Base-by-base conservation (phyloP, 2,113 vertebrate species). In the Mastomys coucha region DNA sequence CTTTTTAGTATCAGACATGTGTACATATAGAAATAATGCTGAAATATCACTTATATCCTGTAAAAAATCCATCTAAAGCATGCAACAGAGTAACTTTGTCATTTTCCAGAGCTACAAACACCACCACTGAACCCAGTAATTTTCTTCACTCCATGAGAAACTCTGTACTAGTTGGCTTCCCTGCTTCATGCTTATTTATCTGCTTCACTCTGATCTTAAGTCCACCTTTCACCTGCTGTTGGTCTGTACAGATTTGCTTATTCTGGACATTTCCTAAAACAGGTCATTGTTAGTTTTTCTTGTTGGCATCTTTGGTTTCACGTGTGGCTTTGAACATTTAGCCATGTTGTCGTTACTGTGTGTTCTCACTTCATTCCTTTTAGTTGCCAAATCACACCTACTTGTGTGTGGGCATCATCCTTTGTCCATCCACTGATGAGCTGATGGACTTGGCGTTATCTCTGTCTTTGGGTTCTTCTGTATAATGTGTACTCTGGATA, bases 121-220 rank as follows among this genome's bases (percentile, higher is more conserved):
- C 39, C 17, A n/a, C 19, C 3, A 17, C 28, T 49, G 36, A 77
- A 28, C 69, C 33, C 1, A 45, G 33, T 39, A 31, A 36, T 69
- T 73, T 81, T 67, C 1, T 13, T 87, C 31, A 39, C 45, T 26
- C 53, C 42, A 80, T 8, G 11, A 13, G 11, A 53, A 93, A 36
- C 16, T 4, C 42, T 13, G 0, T 56, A 6, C 31, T 39, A n/a
- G 5, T 42, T 22, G 9, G 11, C 20, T 49, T 8, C 63, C 36
- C 33, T 11, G 58, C 26, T 33, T 20, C 28, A 26, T 39, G 82
- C 39, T 45, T 5, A 45, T 45, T 45, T 45, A 45, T 45, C 45
- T 45, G 45, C 45, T 14, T 33, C 7, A 4, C 5, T 0, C 22
- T 45, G 19, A 78, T 7, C 24, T n/a, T 24, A 28, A 51, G 17